Conservation (phyloP, 1,140 invertebrate species). For the Frieseomelitta varia region DNA sequence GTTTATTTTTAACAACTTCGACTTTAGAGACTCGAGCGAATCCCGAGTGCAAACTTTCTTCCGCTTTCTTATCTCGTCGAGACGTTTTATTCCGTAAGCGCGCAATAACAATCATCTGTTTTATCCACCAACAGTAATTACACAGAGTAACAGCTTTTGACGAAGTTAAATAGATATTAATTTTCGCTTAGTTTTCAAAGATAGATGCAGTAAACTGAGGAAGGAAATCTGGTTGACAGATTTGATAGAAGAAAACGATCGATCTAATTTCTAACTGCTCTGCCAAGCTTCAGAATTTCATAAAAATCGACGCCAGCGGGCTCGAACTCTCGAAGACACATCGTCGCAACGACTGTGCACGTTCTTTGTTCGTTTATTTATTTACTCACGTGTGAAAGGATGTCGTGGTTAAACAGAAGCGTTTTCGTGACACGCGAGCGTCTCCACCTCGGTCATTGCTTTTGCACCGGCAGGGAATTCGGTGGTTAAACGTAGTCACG, state of each 20-base stretch:
- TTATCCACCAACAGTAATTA: background rate
- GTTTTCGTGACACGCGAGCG: slow-evolving; percentile 67
- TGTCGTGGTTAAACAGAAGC: slow-evolving; percentile 69
- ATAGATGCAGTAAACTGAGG: too few species aligned
- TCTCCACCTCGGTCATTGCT: slow-evolving; percentile 63
- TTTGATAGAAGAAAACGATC: background rate
- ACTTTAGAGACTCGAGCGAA: background rate
- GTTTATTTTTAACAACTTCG: slow-evolving; percentile 21
- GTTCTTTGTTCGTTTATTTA: slow-evolving; percentile 66
- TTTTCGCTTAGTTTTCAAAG: too few species aligned
- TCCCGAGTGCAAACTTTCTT: background rate
- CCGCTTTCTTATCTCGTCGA: background rate
- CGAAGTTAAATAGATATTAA: background rate
- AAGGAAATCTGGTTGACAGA: too few species aligned
- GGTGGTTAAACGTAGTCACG: slow-evolving; percentile 61
- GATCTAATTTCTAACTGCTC: background rate
- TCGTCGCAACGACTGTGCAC: slow-evolving; percentile 42
- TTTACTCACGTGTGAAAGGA: slow-evolving; percentile 72
- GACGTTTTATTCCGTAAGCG: background rate
- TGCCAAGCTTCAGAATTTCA: background rate
- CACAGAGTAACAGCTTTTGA: background rate
- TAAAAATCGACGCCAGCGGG: slow-evolving; percentile 4
- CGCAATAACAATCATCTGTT: background rate
- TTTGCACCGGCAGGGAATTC: slow-evolving; percentile 56
- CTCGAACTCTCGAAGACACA: background rate